Conservation (phyloP, 2,113 vertebrate species). For the Pluvialis apricaria region DNA sequence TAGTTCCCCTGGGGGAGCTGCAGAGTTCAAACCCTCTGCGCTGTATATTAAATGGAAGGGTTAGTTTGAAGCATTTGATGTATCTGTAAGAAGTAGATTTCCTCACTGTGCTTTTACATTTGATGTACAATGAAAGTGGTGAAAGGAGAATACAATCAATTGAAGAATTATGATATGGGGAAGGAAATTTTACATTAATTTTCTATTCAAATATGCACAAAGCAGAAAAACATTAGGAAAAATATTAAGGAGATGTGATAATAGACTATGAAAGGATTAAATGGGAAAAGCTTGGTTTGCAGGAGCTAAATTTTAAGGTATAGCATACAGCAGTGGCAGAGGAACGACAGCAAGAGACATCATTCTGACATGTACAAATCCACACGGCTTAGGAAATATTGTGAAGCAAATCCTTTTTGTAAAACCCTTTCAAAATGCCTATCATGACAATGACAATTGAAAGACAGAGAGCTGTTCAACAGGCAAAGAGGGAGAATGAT, state of each 20-base stretch:
- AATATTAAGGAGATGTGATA: neutral
- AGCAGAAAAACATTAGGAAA: neutral
- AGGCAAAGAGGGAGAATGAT: neutral
- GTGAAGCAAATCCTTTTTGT: constrained; percentile 8
- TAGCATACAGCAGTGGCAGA: neutral
- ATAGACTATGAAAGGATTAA: neutral
- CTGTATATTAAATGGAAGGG: neutral
- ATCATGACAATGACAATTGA: constrained; percentile 20
- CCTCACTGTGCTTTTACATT: neutral
- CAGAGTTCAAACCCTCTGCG: neutral
- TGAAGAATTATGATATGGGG: neutral
- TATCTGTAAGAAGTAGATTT: neutral
- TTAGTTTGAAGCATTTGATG: neutral
- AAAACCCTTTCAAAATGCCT: constrained; percentile 34
- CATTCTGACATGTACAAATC: constrained; percentile 13
- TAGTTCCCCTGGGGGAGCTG: neutral
- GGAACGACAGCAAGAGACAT: constrained; percentile 4
- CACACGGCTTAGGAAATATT: neutral
- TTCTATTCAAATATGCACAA: constrained; percentile 1
- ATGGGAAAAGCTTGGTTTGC: neutral
- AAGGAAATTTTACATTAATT: neutral
- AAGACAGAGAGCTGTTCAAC: constrained; percentile 7
- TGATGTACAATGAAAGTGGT: neutral
- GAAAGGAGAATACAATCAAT: neutral
- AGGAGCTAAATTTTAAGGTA: neutral